phyloP scores from a whole-genome alignment of 1,140 invertebrate genomes.

The Drosophila micromelanica region DNA sequence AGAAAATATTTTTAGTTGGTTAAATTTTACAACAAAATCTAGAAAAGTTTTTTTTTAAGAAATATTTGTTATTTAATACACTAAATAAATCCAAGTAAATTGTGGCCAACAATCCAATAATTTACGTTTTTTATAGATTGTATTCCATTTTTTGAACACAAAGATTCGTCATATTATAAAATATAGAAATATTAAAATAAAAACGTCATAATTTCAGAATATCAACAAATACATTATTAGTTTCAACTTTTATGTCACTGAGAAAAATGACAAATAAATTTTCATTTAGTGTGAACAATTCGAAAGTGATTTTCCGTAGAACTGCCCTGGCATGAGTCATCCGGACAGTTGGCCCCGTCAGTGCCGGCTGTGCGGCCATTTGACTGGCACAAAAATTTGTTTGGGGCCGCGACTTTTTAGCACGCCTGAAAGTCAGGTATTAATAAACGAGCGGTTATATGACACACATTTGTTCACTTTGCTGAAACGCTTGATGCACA shows the following conservation, averaged over 20 bases:
- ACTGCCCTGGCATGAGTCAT: conserved; percentile 49
- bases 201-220: neutral
- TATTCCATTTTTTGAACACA: too few species aligned
- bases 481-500: conserved; percentile 60
- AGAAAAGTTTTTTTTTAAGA: neutral
- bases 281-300: conserved; percentile 8
- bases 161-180: neutral
- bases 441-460: conserved; percentile 70
- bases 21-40: neutral
- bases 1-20: neutral
- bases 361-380: conserved; percentile 37
- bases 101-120: too few species aligned
- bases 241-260: neutral
- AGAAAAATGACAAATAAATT: conserved; percentile 9
- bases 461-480: conserved; percentile 70
- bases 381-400: conserved; percentile 63
- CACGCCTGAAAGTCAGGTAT: conserved; percentile 60
- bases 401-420: conserved; percentile 35
- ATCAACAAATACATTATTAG: neutral
- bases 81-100: too few species aligned
- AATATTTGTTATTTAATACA: too few species aligned
- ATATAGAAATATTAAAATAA: neutral
- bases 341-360: conserved; percentile 5
- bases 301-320: conserved; percentile 26
- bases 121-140: too few species aligned